Base-by-base conservation (phyloP, 2,113 vertebrate genomes). In the Peromyscus polionotus region DNA sequence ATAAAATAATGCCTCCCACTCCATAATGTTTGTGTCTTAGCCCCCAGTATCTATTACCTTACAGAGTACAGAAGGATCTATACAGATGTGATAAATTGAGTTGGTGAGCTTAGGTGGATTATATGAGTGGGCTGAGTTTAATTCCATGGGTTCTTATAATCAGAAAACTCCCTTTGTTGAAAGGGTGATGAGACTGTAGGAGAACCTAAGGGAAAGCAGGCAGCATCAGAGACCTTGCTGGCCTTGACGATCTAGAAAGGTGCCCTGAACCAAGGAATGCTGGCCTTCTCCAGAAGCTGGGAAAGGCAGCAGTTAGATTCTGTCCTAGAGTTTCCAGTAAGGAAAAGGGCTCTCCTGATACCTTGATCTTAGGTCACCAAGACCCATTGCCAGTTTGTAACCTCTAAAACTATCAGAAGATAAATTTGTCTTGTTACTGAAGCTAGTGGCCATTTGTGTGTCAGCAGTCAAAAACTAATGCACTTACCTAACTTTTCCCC, bases 11-110 rank as follows among this genome's bases (percentile, higher is more conserved):
- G 6, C 1, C 73, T 22, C 22, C 26, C 39, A 1, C 12, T 36
- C 17, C 12, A 36, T 24, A 45, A 79, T 54, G 10, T 59, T 31
- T 81, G 3, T 83, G 33, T 70, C 39, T 20, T 91, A 63, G 88
- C 75, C 3, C 31, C 8, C 13, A 88, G 22, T 75, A 76, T n/a
- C 33, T 90, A 0, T 94, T 87, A 93, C 45, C 2, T 96, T 80
- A 39, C 13, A 51, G 3, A 57, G 3, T n/a, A 93, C 65, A 63
- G 16, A 68, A 70, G 68, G 36, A 57, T 54, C 79, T 95, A 86
- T 91, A n/a, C 63, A 94, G 61, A 94, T 90, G 4, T 61, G 68
- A 31, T 31, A 85, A 79, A 84, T 95, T 85, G 31, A 45, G 11
- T 48, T 85, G 68, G 12, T n/a, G 20, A 94, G 77, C 39, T 83